Base-by-base conservation (phyloP, 2,888 invertebrate species). In the Lumbricus terrestris region DNA sequence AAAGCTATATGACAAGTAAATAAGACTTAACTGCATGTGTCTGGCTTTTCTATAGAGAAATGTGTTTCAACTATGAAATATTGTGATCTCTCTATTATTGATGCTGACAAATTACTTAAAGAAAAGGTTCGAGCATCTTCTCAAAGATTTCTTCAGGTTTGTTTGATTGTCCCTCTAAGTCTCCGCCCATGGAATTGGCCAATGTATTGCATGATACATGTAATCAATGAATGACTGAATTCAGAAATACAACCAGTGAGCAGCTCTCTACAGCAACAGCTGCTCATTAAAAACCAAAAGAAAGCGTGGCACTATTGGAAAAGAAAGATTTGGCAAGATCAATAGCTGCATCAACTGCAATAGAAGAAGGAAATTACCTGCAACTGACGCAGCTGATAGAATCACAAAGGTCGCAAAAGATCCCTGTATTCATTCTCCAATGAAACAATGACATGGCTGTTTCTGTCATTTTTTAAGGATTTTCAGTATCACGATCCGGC, bases 61-160 rank as follows among this genome's bases (percentile, higher is more conserved):
- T n/a, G 69, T 69, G n/a, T 8, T n/a, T 69, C 69, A n/a, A n/a
- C 2, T n/a, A 69, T 69, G 6, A 69, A 69, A 69, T 69, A n/a
- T n/a, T 69, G 69, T 69, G 69, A 69, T 69, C 69, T 69, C n/a
- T 69, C n/a, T n/a, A 69, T 69, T 69, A 69, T 69, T 69, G 69
- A 69, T 69, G 69, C n/a, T 69, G 69, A 69, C 8, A 69, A 69
- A n/a, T 69, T 69, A n/a, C 69, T 69, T 29, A 69, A 69, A 69
- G 69, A 69, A 29, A 69, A n/a, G 69, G 69, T 69, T 69, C 69
- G 69, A 69, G 13, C 69, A n/a, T 29, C 69, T 69, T 69, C 69
- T 69, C 69, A 69, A n/a, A 69, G n/a, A 69, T 69, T 69, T 69
- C 69, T 69, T 69, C 69, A 69, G 69, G 69, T 69, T 8, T 69